Conservation (phyloP, 2,113 vertebrate species). For the Noctilio leporinus region DNA sequence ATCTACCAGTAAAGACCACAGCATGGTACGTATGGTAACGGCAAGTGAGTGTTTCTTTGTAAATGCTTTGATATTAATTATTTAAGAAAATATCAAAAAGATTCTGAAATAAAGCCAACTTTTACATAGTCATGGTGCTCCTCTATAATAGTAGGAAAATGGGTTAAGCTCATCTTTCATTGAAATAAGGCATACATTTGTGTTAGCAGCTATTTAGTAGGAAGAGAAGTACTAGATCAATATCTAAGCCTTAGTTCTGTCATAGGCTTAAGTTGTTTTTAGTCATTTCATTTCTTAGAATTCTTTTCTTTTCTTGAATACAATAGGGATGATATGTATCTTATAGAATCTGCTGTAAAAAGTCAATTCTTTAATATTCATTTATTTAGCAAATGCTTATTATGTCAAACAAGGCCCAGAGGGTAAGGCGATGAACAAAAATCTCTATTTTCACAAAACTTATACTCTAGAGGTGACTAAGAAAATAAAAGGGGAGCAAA, state of each 20-base stretch:
- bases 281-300: not conserved
- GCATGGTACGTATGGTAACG: not conserved
- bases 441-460: not conserved
- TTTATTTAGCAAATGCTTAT: not conserved
- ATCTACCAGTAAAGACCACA: not conserved
- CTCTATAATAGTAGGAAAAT: not conserved
- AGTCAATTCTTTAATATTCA: not conserved
- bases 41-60: not conserved
- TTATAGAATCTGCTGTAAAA: not conserved
- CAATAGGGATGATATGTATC: not conserved
- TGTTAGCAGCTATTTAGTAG: not conserved
- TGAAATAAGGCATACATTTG: not conserved
- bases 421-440: not conserved
- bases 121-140: not conserved
- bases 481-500: not conserved
- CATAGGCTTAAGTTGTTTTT: not conserved
- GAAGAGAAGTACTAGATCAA: not conserved
- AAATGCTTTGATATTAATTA: not conserved
- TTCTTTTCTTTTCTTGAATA: not conserved
- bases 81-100: not conserved
- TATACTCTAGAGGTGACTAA: not conserved
- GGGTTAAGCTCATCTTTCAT: not conserved
- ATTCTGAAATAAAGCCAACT: not conserved
- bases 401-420: not conserved
- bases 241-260: accelerated